Evolutionary conservation across 2,888 invertebrate species (phyloP).

Genomic region (Drosophila kuntzei): DNA sequence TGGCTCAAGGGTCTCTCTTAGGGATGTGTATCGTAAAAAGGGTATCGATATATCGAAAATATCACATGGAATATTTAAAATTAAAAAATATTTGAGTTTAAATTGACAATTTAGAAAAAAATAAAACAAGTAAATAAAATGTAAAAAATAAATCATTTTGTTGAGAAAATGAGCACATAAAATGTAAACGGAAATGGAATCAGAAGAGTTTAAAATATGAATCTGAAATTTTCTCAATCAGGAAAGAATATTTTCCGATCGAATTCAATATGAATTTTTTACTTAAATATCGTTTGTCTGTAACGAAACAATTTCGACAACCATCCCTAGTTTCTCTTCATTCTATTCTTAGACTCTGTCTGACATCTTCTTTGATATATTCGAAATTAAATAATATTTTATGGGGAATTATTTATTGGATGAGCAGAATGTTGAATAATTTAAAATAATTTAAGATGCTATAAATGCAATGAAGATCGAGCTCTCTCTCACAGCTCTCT

Average conservation of each 20-base stretch:
- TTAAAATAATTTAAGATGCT: slow-evolving; percentile 68
- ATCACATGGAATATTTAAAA: not conserved
- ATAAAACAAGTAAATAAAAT: too few species aligned
- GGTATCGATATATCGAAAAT: too few species aligned
- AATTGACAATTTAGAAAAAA: too few species aligned
- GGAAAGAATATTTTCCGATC: too few species aligned
- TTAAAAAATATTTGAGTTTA: too few species aligned
- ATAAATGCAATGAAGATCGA: slow-evolving; percentile 4
- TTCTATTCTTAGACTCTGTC: slow-evolving; percentile 6
- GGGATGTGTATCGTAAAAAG: not conserved
- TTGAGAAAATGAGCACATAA: too few species aligned
- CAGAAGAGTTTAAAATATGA: too few species aligned
- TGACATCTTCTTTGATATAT: slow-evolving; percentile 13
- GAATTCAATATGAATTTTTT: not conserved
- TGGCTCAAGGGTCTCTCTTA: not conserved
- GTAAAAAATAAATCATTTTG: too few species aligned
- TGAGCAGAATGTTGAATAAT: slow-evolving; percentile 61
- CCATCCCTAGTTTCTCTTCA: not conserved
- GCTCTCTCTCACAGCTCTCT: not conserved
- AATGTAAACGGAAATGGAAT: too few species aligned
- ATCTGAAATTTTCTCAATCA: too few species aligned
- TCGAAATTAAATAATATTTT: slow-evolving; percentile 23
- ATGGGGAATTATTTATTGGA: slow-evolving; percentile 55
- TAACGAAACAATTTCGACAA: too few species aligned
- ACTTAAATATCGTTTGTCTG: not conserved